These are phyloP conservation scores for Seriola rivoliana DNA, from an alignment of 2,113 vertebrate species.

Conservation along the genomic window DNA sequence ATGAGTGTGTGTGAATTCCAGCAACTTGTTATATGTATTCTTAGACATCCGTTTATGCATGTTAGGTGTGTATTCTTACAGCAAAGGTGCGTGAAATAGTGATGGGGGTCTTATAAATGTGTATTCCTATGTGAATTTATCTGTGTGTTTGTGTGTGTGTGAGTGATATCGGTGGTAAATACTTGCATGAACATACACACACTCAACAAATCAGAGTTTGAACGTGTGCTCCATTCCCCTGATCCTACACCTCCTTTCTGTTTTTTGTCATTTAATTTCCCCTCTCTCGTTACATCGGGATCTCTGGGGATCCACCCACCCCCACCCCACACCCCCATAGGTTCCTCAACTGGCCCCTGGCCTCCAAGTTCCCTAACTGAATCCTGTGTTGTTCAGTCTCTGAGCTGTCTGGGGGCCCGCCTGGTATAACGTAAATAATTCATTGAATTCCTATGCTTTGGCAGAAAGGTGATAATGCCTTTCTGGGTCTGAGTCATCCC, in stretches of 20 bases:
- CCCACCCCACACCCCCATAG: conserved; percentile 22
- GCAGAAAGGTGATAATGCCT: conserved; percentile 83
- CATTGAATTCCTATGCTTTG: conserved; percentile 75
- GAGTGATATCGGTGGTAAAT: background rate
- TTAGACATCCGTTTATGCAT: conserved; percentile 41
- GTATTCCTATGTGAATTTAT: conserved; percentile 34
- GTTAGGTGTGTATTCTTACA: conserved; percentile 25
- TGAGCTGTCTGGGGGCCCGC: conserved; percentile 66
- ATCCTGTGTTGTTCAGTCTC: conserved; percentile 58
- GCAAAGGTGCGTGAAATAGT: background rate
- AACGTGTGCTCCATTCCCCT: conserved; percentile 31
- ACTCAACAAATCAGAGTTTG: conserved; percentile 30
- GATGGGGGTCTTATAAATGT: conserved; percentile 20
- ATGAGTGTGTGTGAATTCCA: conserved; percentile 22
- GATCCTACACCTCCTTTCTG: conserved; percentile 49
- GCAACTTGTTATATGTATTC: conserved; percentile 46
- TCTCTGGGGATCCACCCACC: conserved; percentile 61
- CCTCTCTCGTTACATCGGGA: conserved; percentile 67
- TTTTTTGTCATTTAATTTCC: conserved; percentile 79
- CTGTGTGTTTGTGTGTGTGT: background rate
- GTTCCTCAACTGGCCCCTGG: conserved; percentile 67
- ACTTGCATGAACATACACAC: conserved; percentile 26
- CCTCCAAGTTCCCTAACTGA: conserved; percentile 70
- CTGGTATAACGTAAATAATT: conserved; percentile 80
- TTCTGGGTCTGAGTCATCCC: conserved; percentile 74